A percentile compares a stretch with the other conserved stretches of the same genome.
phyloP scores from a whole-genome alignment of 2,113 vertebrate species.

The Hippoglossus stenolepis region DNA sequence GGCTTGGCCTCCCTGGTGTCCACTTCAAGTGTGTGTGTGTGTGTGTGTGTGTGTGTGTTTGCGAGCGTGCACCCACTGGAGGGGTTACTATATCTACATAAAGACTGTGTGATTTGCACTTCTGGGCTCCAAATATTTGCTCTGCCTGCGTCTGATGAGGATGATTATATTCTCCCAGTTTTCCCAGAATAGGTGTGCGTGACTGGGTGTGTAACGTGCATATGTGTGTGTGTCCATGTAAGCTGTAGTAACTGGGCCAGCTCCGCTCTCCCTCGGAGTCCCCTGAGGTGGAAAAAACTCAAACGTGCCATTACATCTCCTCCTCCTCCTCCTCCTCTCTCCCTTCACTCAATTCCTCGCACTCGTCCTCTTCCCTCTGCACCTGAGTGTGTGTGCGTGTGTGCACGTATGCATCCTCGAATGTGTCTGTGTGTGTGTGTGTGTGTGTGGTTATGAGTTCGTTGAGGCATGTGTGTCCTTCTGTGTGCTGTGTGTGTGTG shows the following conservation, averaged over 20 bases:
- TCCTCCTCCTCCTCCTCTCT: slow-evolving; percentile 61
- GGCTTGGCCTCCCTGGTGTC: slow-evolving; percentile 29
- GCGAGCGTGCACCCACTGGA: neutral
- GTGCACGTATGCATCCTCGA: slow-evolving; percentile 5
- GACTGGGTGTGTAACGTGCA: slow-evolving; percentile 48
- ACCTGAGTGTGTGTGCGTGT: slow-evolving; percentile 49
- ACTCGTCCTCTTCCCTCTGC: slow-evolving; percentile 60
- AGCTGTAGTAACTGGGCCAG: slow-evolving; percentile 73
- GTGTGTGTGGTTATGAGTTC: slow-evolving; percentile 32
- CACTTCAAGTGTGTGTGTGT: slow-evolving; percentile 19
- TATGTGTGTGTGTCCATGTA: slow-evolving; percentile 51
- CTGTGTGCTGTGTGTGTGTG: slow-evolving; percentile 40
- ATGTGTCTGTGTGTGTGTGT: slow-evolving; percentile 31
- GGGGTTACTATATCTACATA: slow-evolving; percentile 12
- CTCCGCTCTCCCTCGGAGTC: slow-evolving; percentile 61
- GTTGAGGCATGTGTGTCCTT: slow-evolving; percentile 6
- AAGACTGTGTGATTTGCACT: slow-evolving; percentile 50
- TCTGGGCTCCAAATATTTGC: slow-evolving; percentile 59
- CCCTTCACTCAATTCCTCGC: slow-evolving; percentile 72
- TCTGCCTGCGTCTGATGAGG: slow-evolving; percentile 49
- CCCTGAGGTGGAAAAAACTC: slow-evolving; percentile 66
- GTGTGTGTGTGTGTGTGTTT: slow-evolving; percentile 21
- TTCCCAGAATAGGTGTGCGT: slow-evolving; percentile 50
- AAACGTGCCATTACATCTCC: slow-evolving; percentile 66
- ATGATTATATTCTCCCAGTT: slow-evolving; percentile 45